Base-by-base conservation (phyloP, 2,113 vertebrate species). In the Atractosteus spatula region DNA sequence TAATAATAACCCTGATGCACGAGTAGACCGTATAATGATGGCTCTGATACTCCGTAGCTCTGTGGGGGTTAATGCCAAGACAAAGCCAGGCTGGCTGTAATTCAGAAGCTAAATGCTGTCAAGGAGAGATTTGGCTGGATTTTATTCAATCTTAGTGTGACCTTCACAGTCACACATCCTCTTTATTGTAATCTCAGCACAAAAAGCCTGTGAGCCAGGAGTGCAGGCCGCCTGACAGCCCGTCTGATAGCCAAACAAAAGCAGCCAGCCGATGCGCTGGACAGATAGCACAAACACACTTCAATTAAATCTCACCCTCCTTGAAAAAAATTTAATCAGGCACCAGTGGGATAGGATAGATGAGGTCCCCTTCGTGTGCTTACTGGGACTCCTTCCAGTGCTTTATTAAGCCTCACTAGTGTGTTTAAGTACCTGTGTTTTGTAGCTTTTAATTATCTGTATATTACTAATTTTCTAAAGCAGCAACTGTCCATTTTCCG, bases 221-320 rank as follows among this genome's bases (percentile, higher is more conserved):
- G 71, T 74, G 82, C 76, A 74, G 73, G 82, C 71, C 70, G 76
- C 85, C 89, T 91, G 93, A 92, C 89, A 90, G 91, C 84, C 86
- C 86, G 81, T 83, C 86, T 89, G 91, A 92, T 90, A 83, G 91
- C 83, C 82, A 91, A 90, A 94, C 94, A 96, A 93, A 92, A 88
- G 89, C 89, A 87, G 92, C 90, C 88, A 88, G 88, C 83, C 88
- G 85, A 86, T 84, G 85, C 74, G 70, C 85, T 84, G 78, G 85
- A 86, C 90, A 91, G 91, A 93, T 85, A 90, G 77, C 81, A 82
- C 89, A 86, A 84, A 90, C 86, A 78, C 83, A 82, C 87, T 88
- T 89, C 84, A 90, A 90, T 89, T 89, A 89, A 85, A 89, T 74
- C 68, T 74, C 77, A 61, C 77, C 80, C 78, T 86, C 76, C 82